Evolutionary conservation across 2,113 vertebrate species (phyloP), one percentile per base, ranked within the genome.

Genomic region (Callithrix jacchus): DNA sequence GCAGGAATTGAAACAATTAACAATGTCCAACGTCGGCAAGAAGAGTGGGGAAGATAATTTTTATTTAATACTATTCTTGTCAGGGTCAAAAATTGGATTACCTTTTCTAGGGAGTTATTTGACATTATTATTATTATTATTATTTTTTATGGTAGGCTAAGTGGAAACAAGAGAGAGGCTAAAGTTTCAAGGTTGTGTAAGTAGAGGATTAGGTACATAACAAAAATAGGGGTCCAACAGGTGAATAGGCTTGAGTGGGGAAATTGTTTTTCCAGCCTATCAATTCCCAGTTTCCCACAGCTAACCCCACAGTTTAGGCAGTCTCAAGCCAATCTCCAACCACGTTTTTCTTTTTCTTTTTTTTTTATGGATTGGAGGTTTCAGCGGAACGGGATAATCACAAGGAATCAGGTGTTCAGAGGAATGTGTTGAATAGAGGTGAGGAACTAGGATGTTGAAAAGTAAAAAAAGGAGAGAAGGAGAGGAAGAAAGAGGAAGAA

Each of bases 1-100:
- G 21, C 7, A 89, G 88, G 90, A 90, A 92, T 95, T 90, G 84
- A 92, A 84, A 79, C 64, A 90, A 80, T 89, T 86, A 68, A 76
- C 4, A 27, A 7, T 37, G 17, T 84, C 58, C 37, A 84, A 85
- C 13, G 13, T 56, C 23, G 79, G 9, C 17, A 61, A 37, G 32
- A 47, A 3, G 32, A 4, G 9, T 52, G n/a, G 13, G 20, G 40
- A 68, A 27, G 16, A 77, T 16, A 54, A 45, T 21, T 71, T 87
- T 81, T 68, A 42, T 83, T 91, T 94, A 79, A 68, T 66, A 86
- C 2, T 42, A 12, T 14, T 81, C 35, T 79, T 14, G 42, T 93
- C 10, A 52, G 77, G 35, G n/a, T 86, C 73, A 76, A 83, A 64
- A 93, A 66, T 49, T 82, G 14, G 12, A 68, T 89, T 73, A 74